phyloP scores from a whole-genome alignment of 2,888 invertebrate genomes.

The Temnothorax rugatulus region DNA sequence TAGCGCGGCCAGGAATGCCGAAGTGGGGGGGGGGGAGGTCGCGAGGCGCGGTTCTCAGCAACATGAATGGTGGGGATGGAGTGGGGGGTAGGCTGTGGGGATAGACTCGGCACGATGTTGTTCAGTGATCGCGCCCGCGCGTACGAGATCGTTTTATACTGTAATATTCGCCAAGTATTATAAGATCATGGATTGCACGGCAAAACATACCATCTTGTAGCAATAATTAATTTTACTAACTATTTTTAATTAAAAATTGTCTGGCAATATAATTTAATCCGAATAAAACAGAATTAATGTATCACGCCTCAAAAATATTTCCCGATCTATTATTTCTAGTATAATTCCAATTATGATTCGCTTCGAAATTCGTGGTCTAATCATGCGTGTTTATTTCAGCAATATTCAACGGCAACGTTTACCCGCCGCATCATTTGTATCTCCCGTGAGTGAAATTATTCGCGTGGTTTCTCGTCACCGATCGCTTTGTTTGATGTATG shows the following conservation, averaged over 20 bases:
- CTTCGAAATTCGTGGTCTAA: not conserved
- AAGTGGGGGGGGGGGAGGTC: no score
- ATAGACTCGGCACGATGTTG: no score
- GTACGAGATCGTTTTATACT: no score
- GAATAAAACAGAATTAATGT: not conserved
- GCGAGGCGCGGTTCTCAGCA: no score
- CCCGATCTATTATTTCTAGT: not conserved
- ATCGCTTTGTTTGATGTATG: slow-evolving; percentile 63
- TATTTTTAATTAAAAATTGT: no score
- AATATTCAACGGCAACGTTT: slow-evolving; percentile 26
- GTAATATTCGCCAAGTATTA: no score
- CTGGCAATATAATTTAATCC: no score
- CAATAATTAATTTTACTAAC: not conserved
- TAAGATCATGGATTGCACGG: no score
- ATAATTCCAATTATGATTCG: slow-evolving; percentile 13
- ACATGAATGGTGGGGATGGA: no score
- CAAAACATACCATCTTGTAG: not conserved
- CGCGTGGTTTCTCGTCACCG: slow-evolving; percentile 45
- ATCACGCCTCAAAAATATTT: not conserved
- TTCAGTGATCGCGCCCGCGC: no score
- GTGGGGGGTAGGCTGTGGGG: no score
- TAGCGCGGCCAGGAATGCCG: no score
- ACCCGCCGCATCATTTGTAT: slow-evolving; percentile 4
- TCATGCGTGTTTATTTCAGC: not conserved
- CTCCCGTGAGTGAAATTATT: slow-evolving; percentile 26